phyloP scores from a whole-genome alignment of 2,888 invertebrate species.

The Cetonia aurata region DNA sequence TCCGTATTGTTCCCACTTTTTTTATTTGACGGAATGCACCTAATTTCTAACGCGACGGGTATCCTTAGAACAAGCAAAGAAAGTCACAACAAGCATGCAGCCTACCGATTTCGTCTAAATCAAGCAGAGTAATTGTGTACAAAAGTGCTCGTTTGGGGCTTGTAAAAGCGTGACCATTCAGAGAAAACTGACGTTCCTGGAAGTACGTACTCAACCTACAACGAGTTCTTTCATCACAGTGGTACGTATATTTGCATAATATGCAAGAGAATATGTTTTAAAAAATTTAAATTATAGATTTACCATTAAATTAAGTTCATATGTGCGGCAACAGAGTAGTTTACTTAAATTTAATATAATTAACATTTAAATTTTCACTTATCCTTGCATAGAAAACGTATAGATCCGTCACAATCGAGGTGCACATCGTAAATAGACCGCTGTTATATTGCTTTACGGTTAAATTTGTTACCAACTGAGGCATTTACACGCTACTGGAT shows the following conservation, averaged over 20 bases:
- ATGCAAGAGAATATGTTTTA: no score
- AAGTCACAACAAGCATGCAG: slow-evolving; percentile 41
- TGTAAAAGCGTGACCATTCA: slow-evolving; percentile 12
- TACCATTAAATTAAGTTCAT: no score
- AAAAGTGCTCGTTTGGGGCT: slow-evolving; percentile 23
- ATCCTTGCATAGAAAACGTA: no score
- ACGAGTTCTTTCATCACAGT: not conserved
- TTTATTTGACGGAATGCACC: slow-evolving; percentile 6
- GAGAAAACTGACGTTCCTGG: slow-evolving; percentile 21
- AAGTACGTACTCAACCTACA: slow-evolving; percentile 1
- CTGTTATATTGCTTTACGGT: slow-evolving; percentile 48
- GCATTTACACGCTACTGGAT: slow-evolving; percentile 49
- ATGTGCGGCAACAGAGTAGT: no score
- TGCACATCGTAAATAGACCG: slow-evolving; percentile 44
- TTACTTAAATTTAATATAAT: no score
- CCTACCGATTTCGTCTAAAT: slow-evolving; percentile 31
- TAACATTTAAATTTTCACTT: no score
- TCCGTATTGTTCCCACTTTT: slow-evolving; percentile 21
- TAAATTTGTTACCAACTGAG: slow-evolving; percentile 48
- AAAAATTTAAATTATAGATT: no score
- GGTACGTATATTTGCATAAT: no score
- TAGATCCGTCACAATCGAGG: no score
- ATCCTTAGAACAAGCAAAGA: slow-evolving; percentile 30
- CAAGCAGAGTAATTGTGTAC: slow-evolving; percentile 35
- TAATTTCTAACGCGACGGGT: slow-evolving; percentile 20